Evolutionary conservation across 2,888 invertebrate genomes (phyloP).

Genomic region (Poecilus cupreus): DNA sequence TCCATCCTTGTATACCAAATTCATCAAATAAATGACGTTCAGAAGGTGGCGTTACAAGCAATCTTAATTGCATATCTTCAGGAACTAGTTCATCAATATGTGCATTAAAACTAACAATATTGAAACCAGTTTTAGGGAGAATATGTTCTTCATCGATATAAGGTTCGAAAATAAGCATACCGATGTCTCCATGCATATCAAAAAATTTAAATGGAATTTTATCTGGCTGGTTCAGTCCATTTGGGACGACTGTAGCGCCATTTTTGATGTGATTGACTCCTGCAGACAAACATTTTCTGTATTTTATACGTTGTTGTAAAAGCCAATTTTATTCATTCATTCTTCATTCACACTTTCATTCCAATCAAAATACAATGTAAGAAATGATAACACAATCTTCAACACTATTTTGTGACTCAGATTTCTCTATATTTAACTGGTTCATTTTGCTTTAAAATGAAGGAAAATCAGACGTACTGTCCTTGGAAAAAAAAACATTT

Average conservation of each 20-base stretch:
- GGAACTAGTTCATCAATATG: constrained; percentile 43
- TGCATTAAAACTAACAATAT: constrained; percentile 47
- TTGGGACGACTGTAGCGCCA: background rate
- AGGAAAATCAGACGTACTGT: too few relatives aligned
- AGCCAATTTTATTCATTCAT: background rate
- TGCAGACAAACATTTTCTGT: constrained; percentile 27
- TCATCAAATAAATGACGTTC: constrained; percentile 59
- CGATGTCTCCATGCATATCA: constrained; percentile 38
- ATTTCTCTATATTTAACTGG: too few relatives aligned
- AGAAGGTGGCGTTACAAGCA: background rate
- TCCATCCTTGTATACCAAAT: constrained; percentile 92
- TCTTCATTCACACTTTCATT: constrained; percentile 23
- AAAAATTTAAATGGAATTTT: constrained; percentile 54
- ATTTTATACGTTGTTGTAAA: background rate
- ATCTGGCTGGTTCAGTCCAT: constrained; percentile 11
- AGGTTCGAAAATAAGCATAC: constrained; percentile 32
- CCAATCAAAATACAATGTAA: background rate
- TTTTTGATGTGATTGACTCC: background rate
- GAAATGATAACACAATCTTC: too few relatives aligned
- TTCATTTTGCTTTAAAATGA: too few relatives aligned
- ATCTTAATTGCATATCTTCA: constrained; percentile 50
- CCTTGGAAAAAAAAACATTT: too few relatives aligned
- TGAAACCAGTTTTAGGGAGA: constrained; percentile 40
- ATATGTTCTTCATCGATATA: constrained; percentile 34
- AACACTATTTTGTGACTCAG: too few relatives aligned